Base-by-base conservation (phyloP, 2,888 invertebrate species). In the Protonemura montana region DNA sequence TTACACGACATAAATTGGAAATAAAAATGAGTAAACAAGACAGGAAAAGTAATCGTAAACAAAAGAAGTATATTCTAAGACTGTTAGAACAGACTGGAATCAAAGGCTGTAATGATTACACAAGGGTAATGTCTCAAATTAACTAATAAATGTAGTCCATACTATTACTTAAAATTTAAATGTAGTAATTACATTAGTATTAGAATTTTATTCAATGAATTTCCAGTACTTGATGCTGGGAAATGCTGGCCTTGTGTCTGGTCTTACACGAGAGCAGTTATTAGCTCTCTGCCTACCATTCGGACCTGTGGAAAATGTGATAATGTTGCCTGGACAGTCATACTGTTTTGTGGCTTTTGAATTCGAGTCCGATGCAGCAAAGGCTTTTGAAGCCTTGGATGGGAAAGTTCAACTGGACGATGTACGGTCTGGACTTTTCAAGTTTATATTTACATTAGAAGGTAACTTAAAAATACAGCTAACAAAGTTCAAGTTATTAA, bases 191-290 rank as follows among this genome's bases (percentile, higher is more conserved):
- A n/a, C n/a, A n/a, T n/a, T n/a, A n/a, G n/a, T n/a, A n/a, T n/a
- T n/a, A n/a, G n/a, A n/a, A n/a, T 6, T 30, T 81, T 81, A 28
- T 78, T 27, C 35, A 35, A 3, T 35, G 35, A 35, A 35, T 35
- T 35, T 93, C 88, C 90, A 97, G 97, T 93, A 94, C 90, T 89
- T 97, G 82, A 93, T 95, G 80, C 92, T 98, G n/a, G 96, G 97
- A 89, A 98, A 98, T 92, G 96, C 95, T 30, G 98, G 98, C 0
- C 93, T 98, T 87, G 96, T 95, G 0, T 97, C 96, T 88, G 97
- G 97, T 5, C 92, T 97, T 28, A 92, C 94, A 5, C 94, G 95
- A 90, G 94, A 95, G 89, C 90, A 92, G 82, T 89, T 98, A 13
- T 90, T 94, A 5, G 90, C 92, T 78, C 90, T 94, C 5, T 93